Evolutionary conservation across 2,888 invertebrate genomes (phyloP).

Genomic region (Hedychridium roseum): DNA sequence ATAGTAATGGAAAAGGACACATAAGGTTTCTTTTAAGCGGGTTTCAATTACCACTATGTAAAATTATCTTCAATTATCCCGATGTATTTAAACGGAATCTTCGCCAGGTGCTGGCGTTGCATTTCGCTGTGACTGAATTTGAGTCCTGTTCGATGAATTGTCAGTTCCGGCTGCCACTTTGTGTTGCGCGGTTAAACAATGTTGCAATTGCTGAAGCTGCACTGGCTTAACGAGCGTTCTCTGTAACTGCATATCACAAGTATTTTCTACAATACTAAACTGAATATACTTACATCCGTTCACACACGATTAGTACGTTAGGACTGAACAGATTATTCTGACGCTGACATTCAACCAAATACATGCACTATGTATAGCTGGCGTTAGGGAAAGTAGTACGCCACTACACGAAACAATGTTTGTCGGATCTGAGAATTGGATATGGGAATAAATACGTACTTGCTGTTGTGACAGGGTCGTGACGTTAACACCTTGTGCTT

Average conservation of each 20-base stretch:
- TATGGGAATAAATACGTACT: conserved; percentile 36
- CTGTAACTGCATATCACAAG: conserved; percentile 36
- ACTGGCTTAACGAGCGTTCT: conserved; percentile 48
- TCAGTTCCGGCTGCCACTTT: conserved; percentile 54
- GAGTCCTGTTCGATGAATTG: conserved; percentile 53
- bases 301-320: too few relatives aligned
- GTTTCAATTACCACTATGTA: conserved; percentile 47
- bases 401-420: too few relatives aligned
- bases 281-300: too few relatives aligned
- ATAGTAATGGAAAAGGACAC: too few relatives aligned
- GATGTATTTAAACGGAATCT: conserved; percentile 55
- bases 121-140: conserved; percentile 57
- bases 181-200: conserved; percentile 60
- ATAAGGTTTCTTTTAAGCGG: conserved; percentile 38
- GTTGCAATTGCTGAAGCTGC: conserved; percentile 59
- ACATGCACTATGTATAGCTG: too few relatives aligned
- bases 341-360: too few relatives aligned
- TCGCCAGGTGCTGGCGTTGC: conserved; percentile 55
- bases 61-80: conserved; percentile 48
- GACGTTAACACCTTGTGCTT: conserved; percentile 56
- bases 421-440: too few relatives aligned
- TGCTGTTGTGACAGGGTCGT: conserved; percentile 59
- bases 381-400: too few relatives aligned
- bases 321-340: too few relatives aligned
- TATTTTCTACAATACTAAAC: too few relatives aligned